Base-by-base conservation (phyloP, 1,140 invertebrate genomes). In the Sitodiplosis mosellana region DNA sequence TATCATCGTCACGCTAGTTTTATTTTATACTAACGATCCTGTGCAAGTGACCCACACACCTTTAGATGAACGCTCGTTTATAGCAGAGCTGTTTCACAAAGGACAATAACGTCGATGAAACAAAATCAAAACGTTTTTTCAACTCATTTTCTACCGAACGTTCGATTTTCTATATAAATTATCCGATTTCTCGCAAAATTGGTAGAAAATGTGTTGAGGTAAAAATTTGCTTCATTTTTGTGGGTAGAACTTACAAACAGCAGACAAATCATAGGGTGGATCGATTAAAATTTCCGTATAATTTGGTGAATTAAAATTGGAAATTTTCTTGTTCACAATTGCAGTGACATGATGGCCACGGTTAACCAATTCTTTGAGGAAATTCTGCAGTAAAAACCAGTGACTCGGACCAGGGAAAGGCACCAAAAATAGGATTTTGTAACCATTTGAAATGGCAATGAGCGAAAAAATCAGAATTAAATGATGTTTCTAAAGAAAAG, bases 291-390 rank as follows among this genome's bases (percentile, higher is more conserved):
- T 54, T 53, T 64, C 61, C 3, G 52, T 54, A 0, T 62, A 51
- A 20, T 55, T 55, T 20, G 41, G 18, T 43, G 18, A 43, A 12
- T 4, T 43, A 18, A 40, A 40, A 4, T 12, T 18, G 18, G 2
- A 19, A 17, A 43, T 18, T 43, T 18, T 18, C 11, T 18, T 18
- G 14, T 43, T 43, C 20, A 19, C 18, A 11, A 77, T 67, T 1
- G 74, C 64, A 7, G 75, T 77, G 2, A 78, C 68, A 50, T 77
- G 66, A 53, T 79, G 77, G 1, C 75, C 76, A 44, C 70, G 66
- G 0, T 57, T 49, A 0, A 73, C 67, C 33, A 79, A 54, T 51
- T 71, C 72, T 15, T 68, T 59, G 15, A 69, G 66, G 37, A 77
- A 68, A 17, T 69, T 66, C 45, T 66, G 65, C 45, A 74, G 54